Evolutionary conservation across 2,888 invertebrate genomes (phyloP).

Genomic region (Empis stercorea): DNA sequence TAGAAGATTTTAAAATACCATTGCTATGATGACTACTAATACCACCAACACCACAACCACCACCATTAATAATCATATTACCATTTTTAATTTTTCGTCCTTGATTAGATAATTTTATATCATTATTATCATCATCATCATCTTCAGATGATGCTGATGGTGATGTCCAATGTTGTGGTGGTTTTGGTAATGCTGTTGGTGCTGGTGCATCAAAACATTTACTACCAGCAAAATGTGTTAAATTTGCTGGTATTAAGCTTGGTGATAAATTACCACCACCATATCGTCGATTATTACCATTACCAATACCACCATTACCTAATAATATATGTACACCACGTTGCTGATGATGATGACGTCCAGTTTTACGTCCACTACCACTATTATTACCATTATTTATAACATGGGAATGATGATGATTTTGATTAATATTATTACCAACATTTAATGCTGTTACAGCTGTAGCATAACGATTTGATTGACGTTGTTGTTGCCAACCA

Average conservation of each 20-base stretch:
- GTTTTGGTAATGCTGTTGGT: slow-evolving; percentile 64
- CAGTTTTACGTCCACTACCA: slow-evolving; percentile 14
- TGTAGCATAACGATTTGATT: slow-evolving; percentile 6
- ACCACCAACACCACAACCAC: background rate
- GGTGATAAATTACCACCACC: slow-evolving; percentile 23
- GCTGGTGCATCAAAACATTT: slow-evolving; percentile 75
- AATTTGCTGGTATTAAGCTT: slow-evolving; percentile 31
- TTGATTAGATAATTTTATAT: background rate
- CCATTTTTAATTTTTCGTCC: no score
- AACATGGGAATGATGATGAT: slow-evolving; percentile 11
- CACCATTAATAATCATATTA: no score
- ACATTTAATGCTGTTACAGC: slow-evolving; percentile 15
- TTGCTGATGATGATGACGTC: background rate
- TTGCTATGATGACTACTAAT: background rate
- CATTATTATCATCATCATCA: slow-evolving; percentile 10
- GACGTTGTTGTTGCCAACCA: slow-evolving; percentile 9
- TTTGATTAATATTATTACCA: slow-evolving; percentile 8
- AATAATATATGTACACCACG: slow-evolving; percentile 17
- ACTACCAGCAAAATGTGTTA: slow-evolving; percentile 51
- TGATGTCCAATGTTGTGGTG: slow-evolving; percentile 63
- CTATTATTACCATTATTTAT: slow-evolving; percentile 16
- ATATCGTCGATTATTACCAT: slow-evolving; percentile 12
- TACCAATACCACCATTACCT: slow-evolving; percentile 5
- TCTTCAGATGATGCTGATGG: slow-evolving; percentile 11
- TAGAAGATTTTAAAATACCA: slow-evolving; percentile 25